A percentile compares a stretch with the other conserved stretches of the same genome.
Conservation (phyloP, 92 coral and sea anemone species). For the Siderastrea radians region DNA sequence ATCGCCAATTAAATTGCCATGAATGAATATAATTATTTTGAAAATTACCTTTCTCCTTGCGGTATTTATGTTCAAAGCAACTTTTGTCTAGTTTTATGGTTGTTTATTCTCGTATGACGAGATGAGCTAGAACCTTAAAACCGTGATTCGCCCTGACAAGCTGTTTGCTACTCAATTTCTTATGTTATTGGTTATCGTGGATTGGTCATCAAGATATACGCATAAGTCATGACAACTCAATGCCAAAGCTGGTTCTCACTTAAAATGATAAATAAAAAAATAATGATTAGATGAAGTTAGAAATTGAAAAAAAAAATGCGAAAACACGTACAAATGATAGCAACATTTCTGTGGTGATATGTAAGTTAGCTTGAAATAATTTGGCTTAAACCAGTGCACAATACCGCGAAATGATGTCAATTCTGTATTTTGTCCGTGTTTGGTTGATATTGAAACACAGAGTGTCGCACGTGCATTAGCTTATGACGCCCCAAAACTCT, state of each 20-base stretch:
- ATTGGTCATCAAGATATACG: conserved; percentile 49
- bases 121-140: conserved; percentile 13
- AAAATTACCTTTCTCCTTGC: conserved; percentile 60
- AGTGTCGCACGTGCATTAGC: conserved; percentile 44
- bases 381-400: conserved; percentile 39
- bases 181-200: conserved; percentile 41
- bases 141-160: conserved; percentile 46
- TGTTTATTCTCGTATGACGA: conserved; percentile 30
- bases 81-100: conserved; percentile 33
- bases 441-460: conserved; percentile 37
- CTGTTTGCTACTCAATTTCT: conserved; percentile 31
- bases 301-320: not conserved
- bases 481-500: conserved; percentile 39
- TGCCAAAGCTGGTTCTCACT: conserved; percentile 39
- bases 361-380: conserved; percentile 37
- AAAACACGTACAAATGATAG: not conserved
- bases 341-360: conserved; percentile 17
- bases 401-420: conserved; percentile 47
- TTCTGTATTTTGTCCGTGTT: conserved; percentile 36
- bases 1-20: conserved; percentile 83
- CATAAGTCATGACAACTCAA: conserved; percentile 38
- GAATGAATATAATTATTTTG: conserved; percentile 78
- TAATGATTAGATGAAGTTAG: not conserved
- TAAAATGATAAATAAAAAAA: conserved; percentile 19
- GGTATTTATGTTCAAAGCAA: conserved; percentile 17